A percentile compares a stretch with the other conserved stretches of the same genome.
Evolutionary conservation across 2,888 invertebrate genomes (phyloP).

Genomic region (Drosophila vallismaia): DNA sequence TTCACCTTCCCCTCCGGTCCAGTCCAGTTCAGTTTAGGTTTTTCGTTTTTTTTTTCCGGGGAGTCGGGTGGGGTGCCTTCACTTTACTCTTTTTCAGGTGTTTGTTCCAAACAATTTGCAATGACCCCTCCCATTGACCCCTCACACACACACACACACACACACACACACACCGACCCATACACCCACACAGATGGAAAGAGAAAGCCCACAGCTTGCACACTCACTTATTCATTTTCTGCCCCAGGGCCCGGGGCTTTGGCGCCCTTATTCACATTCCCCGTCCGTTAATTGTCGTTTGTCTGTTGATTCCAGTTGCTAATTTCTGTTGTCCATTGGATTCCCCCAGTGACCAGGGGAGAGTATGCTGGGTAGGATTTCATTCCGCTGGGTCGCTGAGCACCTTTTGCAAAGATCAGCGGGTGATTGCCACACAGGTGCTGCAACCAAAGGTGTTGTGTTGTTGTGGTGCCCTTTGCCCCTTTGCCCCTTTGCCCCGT

Average conservation of each 20-base stretch:
- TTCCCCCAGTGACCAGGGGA: neutral
- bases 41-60: neutral
- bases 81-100: conserved; percentile 7
- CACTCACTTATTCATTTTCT: conserved; percentile 47
- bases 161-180: conserved; percentile 2
- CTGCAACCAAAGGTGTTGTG: conserved; percentile 29
- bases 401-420: conserved; percentile 48
- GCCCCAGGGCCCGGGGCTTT: neutral
- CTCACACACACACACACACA: neutral
- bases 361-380: neutral
- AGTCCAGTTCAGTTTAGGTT: neutral
- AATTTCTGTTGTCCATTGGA: conserved; percentile 57
- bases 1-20: conserved; percentile 11
- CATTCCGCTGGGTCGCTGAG: conserved; percentile 12
- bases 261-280: conserved; percentile 3
- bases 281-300: conserved; percentile 44
- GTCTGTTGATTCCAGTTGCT: conserved; percentile 53
- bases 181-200: neutral
- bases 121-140: conserved; percentile 7
- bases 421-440: conserved; percentile 32
- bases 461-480: neutral
- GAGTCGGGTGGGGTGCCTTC: conserved; percentile 3
- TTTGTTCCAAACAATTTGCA: conserved; percentile 48
- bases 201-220: neutral
- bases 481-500: conserved; percentile 18